Base-by-base conservation (phyloP, 2,113 vertebrate genomes). In the Mixornis gularis region DNA sequence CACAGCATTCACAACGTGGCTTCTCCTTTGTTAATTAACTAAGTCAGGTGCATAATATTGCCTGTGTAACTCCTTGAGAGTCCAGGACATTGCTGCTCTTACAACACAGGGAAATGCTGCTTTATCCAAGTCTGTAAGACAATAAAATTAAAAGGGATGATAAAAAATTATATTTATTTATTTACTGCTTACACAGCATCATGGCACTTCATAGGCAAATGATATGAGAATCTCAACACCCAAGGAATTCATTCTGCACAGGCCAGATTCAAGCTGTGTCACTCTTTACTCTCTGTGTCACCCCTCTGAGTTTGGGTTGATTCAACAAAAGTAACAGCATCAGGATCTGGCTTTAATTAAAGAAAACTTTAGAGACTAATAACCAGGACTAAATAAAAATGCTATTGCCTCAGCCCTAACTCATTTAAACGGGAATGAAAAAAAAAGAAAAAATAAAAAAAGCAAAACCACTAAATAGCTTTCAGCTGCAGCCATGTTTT, bases 21-120 rank as follows among this genome's bases (percentile, higher is more conserved):
- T 93, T 92, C 78, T 95, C 68, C 87, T 93, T 89, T 89, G 94
- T 93, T 96, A 93, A 96, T 96, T 96, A 94, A 80, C 66, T 85
- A 92, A 87, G 78, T 95, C 92, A 95, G 95, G 92, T 93, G 92
- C 60, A 91, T 87, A 87, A 92, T 79, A 66, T 58, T 71, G 58
- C 63, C 73, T 95, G 26, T 51, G 32, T 90, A 79, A 89, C 58
- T 90, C 91, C 88, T 90, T 40, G 65, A 79, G 64, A 72, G 41
- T 27, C 62, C 81, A 62, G 49, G 34, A 58, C 71, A 18, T 59
- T 81, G 49, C 41, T 92, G 71, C 77, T 89, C 66, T 85, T 82
- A n/a, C 46, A 74, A 38, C 43, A 84, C 41, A 64, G 19, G 41
- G 44, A 90, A 93, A 84, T 53, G 13, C 27, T 60, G 56, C 58